A percentile compares a stretch with the other conserved stretches of the same genome.
Conservation (phyloP, 92 coral and sea anemone species). For the Siderastrea siderea region DNA sequence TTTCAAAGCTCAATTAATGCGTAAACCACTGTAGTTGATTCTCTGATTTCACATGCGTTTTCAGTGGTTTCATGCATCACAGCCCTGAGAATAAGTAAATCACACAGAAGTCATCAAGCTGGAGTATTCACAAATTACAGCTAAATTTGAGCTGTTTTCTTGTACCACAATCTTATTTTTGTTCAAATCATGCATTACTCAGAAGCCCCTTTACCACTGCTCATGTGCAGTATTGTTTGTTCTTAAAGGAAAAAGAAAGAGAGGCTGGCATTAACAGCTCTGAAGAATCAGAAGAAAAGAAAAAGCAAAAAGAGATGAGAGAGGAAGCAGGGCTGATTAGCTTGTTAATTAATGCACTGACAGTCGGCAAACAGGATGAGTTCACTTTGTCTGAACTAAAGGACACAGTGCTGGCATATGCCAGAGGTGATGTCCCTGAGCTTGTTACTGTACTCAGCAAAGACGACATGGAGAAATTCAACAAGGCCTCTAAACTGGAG, state of each 20-base stretch:
- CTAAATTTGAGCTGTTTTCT: no score
- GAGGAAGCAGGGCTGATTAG: constrained; percentile 77
- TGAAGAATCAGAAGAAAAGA: background rate
- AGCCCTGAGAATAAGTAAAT: no score
- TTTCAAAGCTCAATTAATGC: no score
- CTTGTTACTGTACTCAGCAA: constrained; percentile 74
- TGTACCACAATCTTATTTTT: no score
- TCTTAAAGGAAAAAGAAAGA: constrained; percentile 27
- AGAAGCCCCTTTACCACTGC: background rate
- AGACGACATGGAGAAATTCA: constrained; percentile 79
- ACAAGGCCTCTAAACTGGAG: constrained; percentile 74
- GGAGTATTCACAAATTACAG: no score
- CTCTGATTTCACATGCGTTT: no score
- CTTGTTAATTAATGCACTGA: constrained; percentile 73
- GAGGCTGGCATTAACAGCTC: constrained; percentile 17
- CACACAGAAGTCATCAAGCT: no score
- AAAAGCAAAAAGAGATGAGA: constrained; percentile 26
- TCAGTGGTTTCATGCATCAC: no score
- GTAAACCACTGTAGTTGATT: no score
- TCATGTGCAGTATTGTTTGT: background rate
- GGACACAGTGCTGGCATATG: constrained; percentile 84
- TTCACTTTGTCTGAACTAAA: constrained; percentile 69
- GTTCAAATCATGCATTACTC: no score
- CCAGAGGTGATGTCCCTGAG: constrained; percentile 83
- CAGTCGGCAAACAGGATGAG: constrained; percentile 76